phyloP scores from a whole-genome alignment of 2,113 vertebrate genomes.

The Zosterops borbonicus region DNA sequence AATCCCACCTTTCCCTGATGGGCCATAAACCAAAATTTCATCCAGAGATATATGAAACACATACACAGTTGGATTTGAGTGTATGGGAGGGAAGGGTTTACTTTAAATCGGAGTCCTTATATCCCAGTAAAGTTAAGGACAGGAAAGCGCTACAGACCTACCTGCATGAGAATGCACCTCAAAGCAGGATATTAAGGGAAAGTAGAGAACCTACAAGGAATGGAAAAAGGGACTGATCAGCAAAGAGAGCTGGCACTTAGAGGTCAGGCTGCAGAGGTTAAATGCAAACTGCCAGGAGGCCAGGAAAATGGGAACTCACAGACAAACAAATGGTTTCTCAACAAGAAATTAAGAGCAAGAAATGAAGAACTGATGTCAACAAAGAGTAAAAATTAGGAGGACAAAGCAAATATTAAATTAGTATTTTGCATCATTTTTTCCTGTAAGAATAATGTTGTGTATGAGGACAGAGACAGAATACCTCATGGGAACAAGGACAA shows the following conservation, averaged over 20 bases:
- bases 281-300: slow-evolving; percentile 26
- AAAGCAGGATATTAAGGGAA: slow-evolving; percentile 59
- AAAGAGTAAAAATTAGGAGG: slow-evolving; percentile 2
- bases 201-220: slow-evolving; percentile 66
- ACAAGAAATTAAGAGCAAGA: slow-evolving; percentile 21
- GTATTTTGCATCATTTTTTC: slow-evolving; percentile 49
- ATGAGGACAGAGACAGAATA: slow-evolving; percentile 44
- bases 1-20: slow-evolving; percentile 7
- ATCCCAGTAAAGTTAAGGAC: not conserved
- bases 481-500: slow-evolving; percentile 53
- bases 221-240: slow-evolving; percentile 55
- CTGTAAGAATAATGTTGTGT: slow-evolving; percentile 9
- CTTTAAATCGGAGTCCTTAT: slow-evolving; percentile 12
- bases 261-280: slow-evolving; percentile 10
- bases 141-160: slow-evolving; percentile 56
- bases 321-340: slow-evolving; percentile 45
- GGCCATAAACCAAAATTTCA: slow-evolving; percentile 22
- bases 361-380: slow-evolving; percentile 23
- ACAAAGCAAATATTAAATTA: slow-evolving; percentile 22
- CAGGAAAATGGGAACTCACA: slow-evolving; percentile 24
- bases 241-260: slow-evolving; percentile 21
- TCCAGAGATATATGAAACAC: slow-evolving; percentile 49
- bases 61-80: not conserved
- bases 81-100: not conserved
- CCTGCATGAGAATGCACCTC: slow-evolving; percentile 64